Evolutionary conservation across 2,888 invertebrate species (phyloP), one percentile per base, ranked within the genome.

Genomic region (Himalopsyche anomala): DNA sequence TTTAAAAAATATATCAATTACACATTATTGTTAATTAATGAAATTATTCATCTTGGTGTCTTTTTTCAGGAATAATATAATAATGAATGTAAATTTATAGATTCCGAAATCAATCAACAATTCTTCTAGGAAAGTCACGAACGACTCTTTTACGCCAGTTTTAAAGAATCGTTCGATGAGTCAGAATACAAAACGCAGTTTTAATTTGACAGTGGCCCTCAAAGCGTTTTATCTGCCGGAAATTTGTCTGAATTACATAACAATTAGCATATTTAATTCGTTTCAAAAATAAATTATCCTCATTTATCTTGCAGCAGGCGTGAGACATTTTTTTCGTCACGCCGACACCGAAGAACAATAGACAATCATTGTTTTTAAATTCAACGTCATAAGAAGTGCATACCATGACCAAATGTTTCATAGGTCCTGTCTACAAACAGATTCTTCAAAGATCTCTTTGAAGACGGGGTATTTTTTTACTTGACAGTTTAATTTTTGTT

Each of bases 251-350:
- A 62, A 4, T 62, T 62, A 8, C 62, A 11, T 8, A 62, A 62
- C 62, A 62, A 62, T 62, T 62, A 62, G 62, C 62, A 62, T 62
- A 62, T 11, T 62, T 62, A 19, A 62, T 62, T 62, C 5, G 62
- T 62, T 62, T 19, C 19, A 62, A 62, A 28, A 62, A 19, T 62
- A 62, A 9, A 62, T 19, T 19, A 62, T 62, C 9, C 19, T 62
- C 62, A 19, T 62, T 62, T 62, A 19, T 51, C 51, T 51, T 51
- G 51, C 15, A n/a, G 28, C 2, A 62, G 62, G 62, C 62, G 62
- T 62, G 28, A 62, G 62, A 62, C 19, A 62, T 62, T 62, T 62
- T 56, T 62, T 62, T 62, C 62, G 62, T 62, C 62, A 62, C 62
- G 62, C 62, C 28, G 5, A 1, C 62, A 0, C 62, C 6, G 19